Evolutionary conservation across 1,140 invertebrate genomes (phyloP), one percentile per base, ranked within the genome.

Genomic region (Heliconius eleuchia): DNA sequence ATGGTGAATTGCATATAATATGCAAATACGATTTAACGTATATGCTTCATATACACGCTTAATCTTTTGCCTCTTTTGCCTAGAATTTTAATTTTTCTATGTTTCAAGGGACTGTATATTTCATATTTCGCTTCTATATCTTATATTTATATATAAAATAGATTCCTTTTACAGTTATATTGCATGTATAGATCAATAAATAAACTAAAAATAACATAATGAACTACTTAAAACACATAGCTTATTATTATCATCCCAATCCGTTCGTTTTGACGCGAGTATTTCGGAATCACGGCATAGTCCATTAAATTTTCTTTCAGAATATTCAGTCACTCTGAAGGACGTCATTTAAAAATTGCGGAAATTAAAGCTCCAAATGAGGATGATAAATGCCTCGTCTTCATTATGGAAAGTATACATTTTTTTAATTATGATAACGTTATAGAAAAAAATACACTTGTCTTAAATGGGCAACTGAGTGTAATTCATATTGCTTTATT

Each of bases 351-450:
- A 66, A 66, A 66, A 66, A 66, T 66, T 66, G 11, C 60, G 60
- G 60, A 66, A 66, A 66, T 66, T 66, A 66, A 66, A 66, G 11
- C 60, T 66, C 60, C 8, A 66, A 66, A 66, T 66, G 60, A 66
- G 60, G 27, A 66, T 30, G 60, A 66, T 66, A 66, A 66, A 66
- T 66, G 60, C 60, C 27, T 11, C 27, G 60, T 66, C 27, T 66
- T 66, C 60, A 66, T 66, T 66, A 66, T 30, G 27, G 27, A 66
- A 57, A 30, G 60, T 66, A 66, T 66, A 66, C 23, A 66, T 66
- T 66, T 66, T 46, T 66, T 66, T 16, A 66, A 66, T 66, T 66
- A 66, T 66, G 9, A 13, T 30, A 66, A 13, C 13, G n/a, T 66
- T 27, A 16, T 30, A 30, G 16, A 66, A 66, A 60, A 60, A 66